phyloP scores from a whole-genome alignment of 2,888 invertebrate genomes.

The Deroplatys truncata region DNA sequence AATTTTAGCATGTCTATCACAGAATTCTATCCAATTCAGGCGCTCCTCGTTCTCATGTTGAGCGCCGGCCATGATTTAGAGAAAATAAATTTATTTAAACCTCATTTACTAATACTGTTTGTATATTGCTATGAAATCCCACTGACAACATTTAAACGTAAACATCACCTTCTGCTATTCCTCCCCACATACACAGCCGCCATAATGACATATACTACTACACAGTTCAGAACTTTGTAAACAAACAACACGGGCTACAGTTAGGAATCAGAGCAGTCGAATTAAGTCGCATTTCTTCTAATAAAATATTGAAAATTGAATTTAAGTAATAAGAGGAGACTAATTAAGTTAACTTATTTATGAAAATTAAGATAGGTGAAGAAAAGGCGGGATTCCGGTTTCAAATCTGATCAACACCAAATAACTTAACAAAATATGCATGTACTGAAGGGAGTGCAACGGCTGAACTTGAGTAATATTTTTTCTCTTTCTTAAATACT shows the following conservation, averaged over 20 bases:
- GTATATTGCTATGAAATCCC: neutral
- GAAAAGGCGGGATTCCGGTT: too few species aligned
- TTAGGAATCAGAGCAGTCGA: too few species aligned
- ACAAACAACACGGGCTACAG: neutral
- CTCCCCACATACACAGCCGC: neutral
- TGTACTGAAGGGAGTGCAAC: too few species aligned
- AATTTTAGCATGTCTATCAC: slow-evolving; percentile 79
- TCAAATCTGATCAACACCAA: too few species aligned
- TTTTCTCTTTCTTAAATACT: too few species aligned
- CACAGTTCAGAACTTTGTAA: neutral
- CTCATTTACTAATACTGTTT: neutral
- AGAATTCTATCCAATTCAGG: slow-evolving; percentile 70
- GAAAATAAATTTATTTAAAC: neutral
- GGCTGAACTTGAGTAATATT: too few species aligned
- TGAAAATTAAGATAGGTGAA: too few species aligned
- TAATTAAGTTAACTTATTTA: too few species aligned
- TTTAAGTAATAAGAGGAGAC: too few species aligned
- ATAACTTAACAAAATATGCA: too few species aligned
- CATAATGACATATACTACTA: neutral
- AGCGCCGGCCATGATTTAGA: slow-evolving; percentile 24
- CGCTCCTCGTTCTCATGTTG: slow-evolving; percentile 24
- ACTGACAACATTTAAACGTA: neutral
- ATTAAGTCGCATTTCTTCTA: too few species aligned
- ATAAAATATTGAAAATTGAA: too few species aligned
- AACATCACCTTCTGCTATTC: neutral